Conservation (phyloP, 1,140 invertebrate genomes). For the Thaumetopoea pityocampa region DNA sequence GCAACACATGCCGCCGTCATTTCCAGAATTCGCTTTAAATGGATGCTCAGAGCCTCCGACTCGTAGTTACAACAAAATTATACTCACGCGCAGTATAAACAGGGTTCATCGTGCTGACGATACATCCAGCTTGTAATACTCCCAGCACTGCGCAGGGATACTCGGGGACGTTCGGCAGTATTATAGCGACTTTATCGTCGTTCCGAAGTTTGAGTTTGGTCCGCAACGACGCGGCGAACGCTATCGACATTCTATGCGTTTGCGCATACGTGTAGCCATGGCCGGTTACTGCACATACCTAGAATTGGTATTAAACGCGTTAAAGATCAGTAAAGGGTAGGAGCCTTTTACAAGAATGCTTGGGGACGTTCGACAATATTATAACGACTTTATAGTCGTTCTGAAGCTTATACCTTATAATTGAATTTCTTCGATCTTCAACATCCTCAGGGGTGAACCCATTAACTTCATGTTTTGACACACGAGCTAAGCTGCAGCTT, state of each 20-base stretch:
- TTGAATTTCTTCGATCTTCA: no score
- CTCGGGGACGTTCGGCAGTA: conserved; percentile 87
- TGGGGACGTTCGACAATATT: conserved; percentile 85
- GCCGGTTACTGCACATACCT: conserved; percentile 85
- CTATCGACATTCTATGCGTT: conserved; percentile 78
- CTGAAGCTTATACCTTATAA: no score
- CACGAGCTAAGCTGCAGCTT: no score
- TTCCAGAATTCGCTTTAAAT: no score
- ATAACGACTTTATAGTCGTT: conserved; percentile 84
- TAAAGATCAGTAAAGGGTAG: conserved; percentile 2
- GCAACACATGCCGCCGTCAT: background rate
- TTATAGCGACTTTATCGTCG: conserved; percentile 83
- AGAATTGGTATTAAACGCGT: conserved; percentile 17
- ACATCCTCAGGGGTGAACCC: no score
- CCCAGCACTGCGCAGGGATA: conserved; percentile 83
- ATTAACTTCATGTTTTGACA: no score
- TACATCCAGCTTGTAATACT: conserved; percentile 82
- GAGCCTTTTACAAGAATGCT: conserved; percentile 83
- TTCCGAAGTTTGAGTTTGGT: conserved; percentile 80
- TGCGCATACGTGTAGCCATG: conserved; percentile 84
- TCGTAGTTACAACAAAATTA: no score
- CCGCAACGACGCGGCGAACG: conserved; percentile 82
- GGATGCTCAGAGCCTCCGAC: no score
- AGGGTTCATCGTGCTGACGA: conserved; percentile 88
- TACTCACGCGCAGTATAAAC: conserved; percentile 84